A percentile compares a stretch with the other conserved stretches of the same genome.
Conservation (phyloP, 1,140 invertebrate species). For the Danaus plexippus region DNA sequence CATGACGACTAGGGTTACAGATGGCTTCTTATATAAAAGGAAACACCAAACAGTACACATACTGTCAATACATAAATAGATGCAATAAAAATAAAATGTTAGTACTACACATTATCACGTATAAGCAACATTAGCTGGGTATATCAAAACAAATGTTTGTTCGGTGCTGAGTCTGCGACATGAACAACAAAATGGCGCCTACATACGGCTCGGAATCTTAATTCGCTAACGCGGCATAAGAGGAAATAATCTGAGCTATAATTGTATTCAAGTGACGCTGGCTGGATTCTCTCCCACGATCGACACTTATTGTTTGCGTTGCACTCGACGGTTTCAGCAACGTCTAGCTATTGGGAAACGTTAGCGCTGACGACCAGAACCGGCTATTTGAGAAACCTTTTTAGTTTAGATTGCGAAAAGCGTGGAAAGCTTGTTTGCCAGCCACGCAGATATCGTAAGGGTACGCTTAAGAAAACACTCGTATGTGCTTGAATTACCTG, state of each 20-base stretch:
- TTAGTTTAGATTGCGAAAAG: slow-evolving; percentile 60
- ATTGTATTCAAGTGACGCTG: slow-evolving; percentile 45
- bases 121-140: too few relatives aligned
- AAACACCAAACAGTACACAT: too few relatives aligned
- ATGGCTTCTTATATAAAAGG: too few relatives aligned
- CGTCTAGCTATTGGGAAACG: slow-evolving; percentile 54
- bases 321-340: slow-evolving; percentile 65
- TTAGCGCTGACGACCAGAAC: slow-evolving; percentile 51
- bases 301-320: slow-evolving; percentile 56
- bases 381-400: slow-evolving; percentile 61
- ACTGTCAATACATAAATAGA: too few relatives aligned
- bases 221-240: slow-evolving; percentile 49
- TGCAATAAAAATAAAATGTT: too few relatives aligned
- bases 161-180: too few relatives aligned
- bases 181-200: slow-evolving; percentile 25
- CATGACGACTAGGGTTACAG: too few relatives aligned
- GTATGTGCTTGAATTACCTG: slow-evolving; percentile 3
- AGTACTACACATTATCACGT: too few relatives aligned
- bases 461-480: slow-evolving; percentile 18
- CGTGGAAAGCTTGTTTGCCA: slow-evolving; percentile 55
- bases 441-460: slow-evolving; percentile 32
- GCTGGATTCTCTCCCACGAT: slow-evolving; percentile 51
- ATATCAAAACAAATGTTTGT: too few relatives aligned
- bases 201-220: slow-evolving; percentile 34
- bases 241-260: slow-evolving; percentile 51